phyloP scores from a whole-genome alignment of 2,888 invertebrate genomes.

The Yponomeuta plumbellus region DNA sequence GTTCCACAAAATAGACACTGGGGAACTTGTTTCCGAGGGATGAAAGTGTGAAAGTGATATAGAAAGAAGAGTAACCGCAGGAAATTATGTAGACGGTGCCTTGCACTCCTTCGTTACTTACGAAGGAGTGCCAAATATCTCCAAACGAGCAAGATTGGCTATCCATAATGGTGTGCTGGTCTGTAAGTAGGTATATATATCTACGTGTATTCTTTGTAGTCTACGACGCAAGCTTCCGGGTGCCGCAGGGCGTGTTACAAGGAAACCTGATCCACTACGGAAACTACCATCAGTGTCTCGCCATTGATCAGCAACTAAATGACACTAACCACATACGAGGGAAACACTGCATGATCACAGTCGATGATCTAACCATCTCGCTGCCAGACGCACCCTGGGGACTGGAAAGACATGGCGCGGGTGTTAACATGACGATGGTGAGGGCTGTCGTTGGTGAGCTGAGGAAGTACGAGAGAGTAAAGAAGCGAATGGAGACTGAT shows the following conservation, averaged over 20 bases:
- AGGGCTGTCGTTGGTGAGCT: not conserved
- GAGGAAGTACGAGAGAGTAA: not conserved
- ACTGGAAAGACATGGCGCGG: not conserved
- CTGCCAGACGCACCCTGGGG: not conserved
- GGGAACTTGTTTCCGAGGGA: too few species aligned
- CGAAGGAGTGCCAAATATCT: too few species aligned
- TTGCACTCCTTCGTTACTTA: too few species aligned
- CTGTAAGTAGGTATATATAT: too few species aligned
- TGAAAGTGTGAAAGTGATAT: too few species aligned
- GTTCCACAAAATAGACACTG: too few species aligned
- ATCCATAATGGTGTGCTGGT: too few species aligned
- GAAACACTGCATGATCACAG: slow-evolving; percentile 22
- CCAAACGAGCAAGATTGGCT: too few species aligned
- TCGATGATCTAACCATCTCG: not conserved
- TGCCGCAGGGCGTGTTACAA: slow-evolving; percentile 21
- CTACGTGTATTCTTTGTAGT: slow-evolving; percentile 15
- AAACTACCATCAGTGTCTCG: slow-evolving; percentile 23
- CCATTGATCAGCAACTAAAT: slow-evolving; percentile 13
- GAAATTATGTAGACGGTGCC: too few species aligned
- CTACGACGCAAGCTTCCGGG: slow-evolving; percentile 22
- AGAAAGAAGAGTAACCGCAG: too few species aligned
- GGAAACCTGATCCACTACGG: slow-evolving; percentile 20
- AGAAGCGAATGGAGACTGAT: not conserved
- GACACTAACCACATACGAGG: slow-evolving; percentile 19
- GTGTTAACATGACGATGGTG: not conserved